Evolutionary conservation across 2,888 invertebrate species (phyloP).

Genomic region (Conus canariensis): DNA sequence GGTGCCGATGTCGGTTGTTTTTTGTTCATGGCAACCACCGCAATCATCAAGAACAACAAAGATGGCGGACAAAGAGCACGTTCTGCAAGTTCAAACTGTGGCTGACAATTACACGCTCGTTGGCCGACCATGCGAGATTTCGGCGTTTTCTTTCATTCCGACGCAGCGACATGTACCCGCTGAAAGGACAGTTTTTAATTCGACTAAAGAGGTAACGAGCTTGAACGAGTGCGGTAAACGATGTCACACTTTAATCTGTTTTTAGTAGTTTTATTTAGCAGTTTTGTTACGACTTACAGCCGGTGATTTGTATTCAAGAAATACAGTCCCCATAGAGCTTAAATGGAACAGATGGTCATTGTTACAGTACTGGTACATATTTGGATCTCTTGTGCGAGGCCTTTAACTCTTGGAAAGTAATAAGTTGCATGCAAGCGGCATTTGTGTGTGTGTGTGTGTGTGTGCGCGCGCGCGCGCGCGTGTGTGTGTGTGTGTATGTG

Average conservation of each 20-base stretch:
- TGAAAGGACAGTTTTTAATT: constrained; percentile 74
- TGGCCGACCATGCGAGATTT: constrained; percentile 77
- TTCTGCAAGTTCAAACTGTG: constrained; percentile 66
- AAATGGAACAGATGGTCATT: too few relatives aligned
- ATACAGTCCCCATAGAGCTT: too few relatives aligned
- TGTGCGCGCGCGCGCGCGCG: neutral
- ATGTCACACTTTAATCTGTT: too few relatives aligned
- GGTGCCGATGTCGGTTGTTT: neutral
- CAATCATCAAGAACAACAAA: neutral
- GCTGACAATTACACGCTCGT: constrained; percentile 71
- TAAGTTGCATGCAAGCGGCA: too few relatives aligned
- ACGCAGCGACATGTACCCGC: constrained; percentile 66
- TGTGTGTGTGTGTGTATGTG: neutral
- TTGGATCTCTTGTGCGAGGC: too few relatives aligned
- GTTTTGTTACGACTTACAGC: too few relatives aligned
- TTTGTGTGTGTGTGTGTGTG: too few relatives aligned
- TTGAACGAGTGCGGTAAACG: neutral
- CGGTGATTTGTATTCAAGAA: too few relatives aligned
- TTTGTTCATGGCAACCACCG: constrained; percentile 17
- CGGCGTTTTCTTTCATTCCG: constrained; percentile 76
- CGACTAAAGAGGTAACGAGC: constrained; percentile 64
- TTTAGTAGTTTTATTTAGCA: too few relatives aligned
- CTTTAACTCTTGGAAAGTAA: too few relatives aligned
- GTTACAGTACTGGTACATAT: neutral
- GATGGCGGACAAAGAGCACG: constrained; percentile 53